Percentiles rank a stretch among this genome's conserved stretches.
These are phyloP conservation scores for Riptortus pedestris DNA, from an alignment of 1,140 invertebrate genomes.

Conservation along the genomic window DNA sequence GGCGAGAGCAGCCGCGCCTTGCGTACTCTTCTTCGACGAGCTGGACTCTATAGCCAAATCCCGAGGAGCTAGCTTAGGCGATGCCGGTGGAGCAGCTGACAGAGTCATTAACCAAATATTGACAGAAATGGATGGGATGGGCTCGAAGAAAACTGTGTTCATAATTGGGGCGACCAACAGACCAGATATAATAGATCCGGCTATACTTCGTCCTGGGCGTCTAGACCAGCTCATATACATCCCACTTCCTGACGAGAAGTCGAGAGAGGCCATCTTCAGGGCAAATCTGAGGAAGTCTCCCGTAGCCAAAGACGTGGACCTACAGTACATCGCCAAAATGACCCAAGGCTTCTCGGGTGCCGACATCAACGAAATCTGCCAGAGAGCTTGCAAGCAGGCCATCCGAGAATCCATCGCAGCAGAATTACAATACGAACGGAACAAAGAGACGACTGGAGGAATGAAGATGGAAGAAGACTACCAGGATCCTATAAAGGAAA, in stretches of 20 bases:
- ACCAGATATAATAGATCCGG: slow-evolving; percentile 71
- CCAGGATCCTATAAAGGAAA: slow-evolving; percentile 96
- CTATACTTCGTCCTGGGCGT: slow-evolving; percentile 93
- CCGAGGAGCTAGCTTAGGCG: slow-evolving; percentile 77
- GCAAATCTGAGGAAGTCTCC: slow-evolving; percentile 95
- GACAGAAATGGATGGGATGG: slow-evolving; percentile 93
- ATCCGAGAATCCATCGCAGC: slow-evolving; percentile 94
- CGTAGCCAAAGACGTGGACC: slow-evolving; percentile 85
- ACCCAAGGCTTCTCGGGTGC: neutral
- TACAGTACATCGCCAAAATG: slow-evolving; percentile 66
- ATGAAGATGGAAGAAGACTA: slow-evolving; percentile 74
- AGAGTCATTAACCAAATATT: slow-evolving; percentile 99
- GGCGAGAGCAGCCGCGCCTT: slow-evolving; percentile 95
- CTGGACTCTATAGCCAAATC: slow-evolving; percentile 98
- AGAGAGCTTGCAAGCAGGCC: slow-evolving; percentile 94
- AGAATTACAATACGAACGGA: slow-evolving; percentile 42
- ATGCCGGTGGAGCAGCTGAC: slow-evolving; percentile 95
- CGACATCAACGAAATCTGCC: slow-evolving; percentile 97
- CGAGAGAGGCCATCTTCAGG: slow-evolving; percentile 85
- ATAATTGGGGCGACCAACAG: slow-evolving; percentile 85
- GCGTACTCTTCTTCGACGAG: slow-evolving; percentile 98
- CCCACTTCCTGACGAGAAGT: slow-evolving; percentile 96
- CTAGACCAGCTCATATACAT: slow-evolving; percentile 99
- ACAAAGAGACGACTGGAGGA: neutral
- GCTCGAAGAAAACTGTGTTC: slow-evolving; percentile 98